Evolutionary conservation across 2,797 vertebrate species (phyloP).

Genomic region (Hemibagrus guttatus): DNA sequence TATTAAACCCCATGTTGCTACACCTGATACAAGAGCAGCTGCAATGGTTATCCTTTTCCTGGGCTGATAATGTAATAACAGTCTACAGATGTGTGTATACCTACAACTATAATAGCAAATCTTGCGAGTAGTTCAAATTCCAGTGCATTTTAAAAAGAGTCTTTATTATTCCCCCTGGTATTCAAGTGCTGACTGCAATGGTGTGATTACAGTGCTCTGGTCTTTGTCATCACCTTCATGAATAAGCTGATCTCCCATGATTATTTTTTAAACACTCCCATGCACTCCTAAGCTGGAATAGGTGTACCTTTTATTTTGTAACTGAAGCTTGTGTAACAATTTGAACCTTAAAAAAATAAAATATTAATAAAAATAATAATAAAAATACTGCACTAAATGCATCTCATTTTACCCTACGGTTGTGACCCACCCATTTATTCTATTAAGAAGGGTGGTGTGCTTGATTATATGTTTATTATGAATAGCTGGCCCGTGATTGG

Average conservation of each 20-base stretch:
- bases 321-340: not conserved
- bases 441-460: conserved; percentile 71
- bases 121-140: not conserved
- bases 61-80: not conserved
- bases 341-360: not conserved
- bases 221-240: conserved; percentile 37
- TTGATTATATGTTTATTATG: conserved; percentile 75
- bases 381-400: not conserved
- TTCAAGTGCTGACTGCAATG: conserved; percentile 29
- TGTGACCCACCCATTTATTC: conserved; percentile 58
- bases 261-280: conserved; percentile 32
- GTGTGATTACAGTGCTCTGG: conserved; percentile 48
- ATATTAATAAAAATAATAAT: not conserved
- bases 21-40: not conserved
- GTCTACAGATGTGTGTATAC: not conserved
- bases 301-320: not conserved
- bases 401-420: conserved; percentile 53
- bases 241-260: conserved; percentile 38
- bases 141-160: conserved; percentile 10
- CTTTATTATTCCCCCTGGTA: conserved; percentile 17
- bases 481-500: conserved; percentile 75
- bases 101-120: not conserved
- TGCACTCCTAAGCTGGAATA: not conserved
- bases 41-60: not conserved
- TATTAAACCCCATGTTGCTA: not conserved